Base-by-base conservation (phyloP, 2,113 vertebrate species). In the Tachycineta bicolor region DNA sequence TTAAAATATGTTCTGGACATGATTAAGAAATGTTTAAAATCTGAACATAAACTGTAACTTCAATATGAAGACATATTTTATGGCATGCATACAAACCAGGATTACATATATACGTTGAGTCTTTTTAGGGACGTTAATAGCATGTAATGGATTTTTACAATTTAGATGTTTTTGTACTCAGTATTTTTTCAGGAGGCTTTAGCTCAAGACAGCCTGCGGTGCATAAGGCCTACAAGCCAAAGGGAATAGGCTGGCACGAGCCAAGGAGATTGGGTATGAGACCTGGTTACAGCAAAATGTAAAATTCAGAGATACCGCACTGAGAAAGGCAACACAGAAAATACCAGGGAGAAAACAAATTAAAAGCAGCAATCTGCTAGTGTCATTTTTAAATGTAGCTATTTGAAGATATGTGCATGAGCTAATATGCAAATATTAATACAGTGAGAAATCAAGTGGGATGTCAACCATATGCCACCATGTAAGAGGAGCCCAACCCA, bases 391-490 rank as follows among this genome's bases (percentile, higher is more conserved):
- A 76, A 73, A 76, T 55, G 39, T 12, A 85, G 56, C 58, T 67
- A 68, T 83, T 88, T 89, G 67, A 86, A 56, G 62, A 41, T 22
- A 70, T 3, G 17, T 53, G 53, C 31, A 69, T 71, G 65, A 94
- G 75, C 47, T 76, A 82, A 67, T 46, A 24, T 83, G 70, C 82
- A 92, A 93, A 84, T 89, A 93, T 60, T 73, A 93, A 90, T 69
- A 76, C 44, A 88, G 67, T 63, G 25, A 75, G 76, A 82, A 94
- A 86, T 53, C 37, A 90, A 92, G 76, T 86, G 67, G 87, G 83
- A 89, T 76, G 67, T 79, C 76, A 95, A 31, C 67, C 76, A 88
- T 75, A 90, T 75, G 87, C n/a, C 70, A 75, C 39, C 5, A 2
- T 43, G 63, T 39, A 46, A 79, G 39, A 94, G 29, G 13, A 90